These are phyloP conservation scores for Tetragonula carbonaria DNA, from an alignment of 2,888 invertebrate species.

Conservation along the genomic window DNA sequence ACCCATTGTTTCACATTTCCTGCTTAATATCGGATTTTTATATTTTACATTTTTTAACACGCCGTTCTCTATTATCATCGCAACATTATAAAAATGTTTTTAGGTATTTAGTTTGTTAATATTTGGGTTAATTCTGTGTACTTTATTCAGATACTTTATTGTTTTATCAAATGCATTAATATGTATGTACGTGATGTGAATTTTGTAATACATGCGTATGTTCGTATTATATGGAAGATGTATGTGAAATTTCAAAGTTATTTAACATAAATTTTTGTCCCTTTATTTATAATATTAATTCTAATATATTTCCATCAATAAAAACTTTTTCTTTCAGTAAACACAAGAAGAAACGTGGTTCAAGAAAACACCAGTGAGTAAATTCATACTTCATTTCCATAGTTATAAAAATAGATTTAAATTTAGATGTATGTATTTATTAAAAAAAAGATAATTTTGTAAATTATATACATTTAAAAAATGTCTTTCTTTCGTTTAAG, in stretches of 20 bases:
- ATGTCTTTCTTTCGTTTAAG: background rate
- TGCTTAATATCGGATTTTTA: constrained; percentile 39
- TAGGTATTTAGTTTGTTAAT: constrained; percentile 47
- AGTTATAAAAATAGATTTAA: background rate
- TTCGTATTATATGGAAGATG: constrained; percentile 23
- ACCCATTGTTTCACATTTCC: constrained; percentile 60
- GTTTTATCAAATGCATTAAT: constrained; percentile 34
- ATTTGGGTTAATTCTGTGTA: constrained; percentile 66
- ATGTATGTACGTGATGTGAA: constrained; percentile 46
- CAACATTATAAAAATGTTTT: constrained; percentile 45
- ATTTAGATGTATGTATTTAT: background rate
- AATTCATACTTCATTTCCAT: constrained; percentile 9
- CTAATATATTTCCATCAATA: constrained; percentile 55
- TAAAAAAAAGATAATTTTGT: background rate
- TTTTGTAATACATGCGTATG: constrained; percentile 45
- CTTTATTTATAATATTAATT: constrained; percentile 56
- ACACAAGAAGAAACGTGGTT: constrained; percentile 81
- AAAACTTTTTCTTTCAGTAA: constrained; percentile 79
- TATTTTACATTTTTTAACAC: constrained; percentile 61
- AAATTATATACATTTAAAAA: background rate
- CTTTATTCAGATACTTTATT: constrained; percentile 31
- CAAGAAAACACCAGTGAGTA: constrained; percentile 81
- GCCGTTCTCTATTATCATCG: constrained; percentile 76
- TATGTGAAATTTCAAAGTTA: constrained; percentile 27
- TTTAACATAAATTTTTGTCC: constrained; percentile 67